Conservation (phyloP, 1,140 invertebrate species). For the Listronotus bonariensis region DNA sequence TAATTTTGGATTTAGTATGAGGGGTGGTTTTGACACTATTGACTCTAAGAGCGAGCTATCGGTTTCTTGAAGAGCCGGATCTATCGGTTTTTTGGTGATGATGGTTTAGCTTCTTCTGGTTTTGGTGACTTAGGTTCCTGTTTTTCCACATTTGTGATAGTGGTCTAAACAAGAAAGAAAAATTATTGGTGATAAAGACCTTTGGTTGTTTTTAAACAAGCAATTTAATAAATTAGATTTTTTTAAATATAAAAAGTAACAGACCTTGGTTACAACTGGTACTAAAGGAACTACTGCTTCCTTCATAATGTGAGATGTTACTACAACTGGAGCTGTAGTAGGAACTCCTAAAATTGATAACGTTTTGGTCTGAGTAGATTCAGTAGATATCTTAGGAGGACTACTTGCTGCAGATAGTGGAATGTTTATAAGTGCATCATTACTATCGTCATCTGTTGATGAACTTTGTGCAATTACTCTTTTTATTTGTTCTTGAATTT, state of each 20-base stretch:
- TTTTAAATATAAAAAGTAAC: too few species aligned
- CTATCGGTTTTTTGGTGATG: slow-evolving; percentile 47
- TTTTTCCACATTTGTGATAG: not conserved
- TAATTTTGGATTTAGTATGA: slow-evolving; percentile 54
- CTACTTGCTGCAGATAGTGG: slow-evolving; percentile 36
- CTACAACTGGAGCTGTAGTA: not conserved
- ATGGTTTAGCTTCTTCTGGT: slow-evolving; percentile 6
- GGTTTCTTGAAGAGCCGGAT: slow-evolving; percentile 53
- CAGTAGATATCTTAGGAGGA: not conserved
- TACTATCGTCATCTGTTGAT: slow-evolving; percentile 56
- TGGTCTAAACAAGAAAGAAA: not conserved
- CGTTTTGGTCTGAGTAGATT: not conserved
- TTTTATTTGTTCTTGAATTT: slow-evolving; percentile 59
- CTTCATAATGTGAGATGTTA: slow-evolving; percentile 20
- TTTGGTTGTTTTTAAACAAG: too few species aligned
- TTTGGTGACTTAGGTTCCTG: not conserved
- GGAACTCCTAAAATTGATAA: not conserved
- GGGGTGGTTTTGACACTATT: slow-evolving; percentile 44
- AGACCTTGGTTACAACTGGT: too few species aligned
- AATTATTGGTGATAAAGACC: too few species aligned
- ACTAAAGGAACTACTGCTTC: not conserved
- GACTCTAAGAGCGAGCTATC: slow-evolving; percentile 52
- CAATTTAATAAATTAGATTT: too few species aligned
- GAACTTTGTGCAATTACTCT: slow-evolving; percentile 54
- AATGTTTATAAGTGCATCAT: slow-evolving; percentile 48